A percentile compares a stretch with the other conserved stretches of the same genome.
Conservation (phyloP, 1,140 invertebrate species). For the Bombus polaris region DNA sequence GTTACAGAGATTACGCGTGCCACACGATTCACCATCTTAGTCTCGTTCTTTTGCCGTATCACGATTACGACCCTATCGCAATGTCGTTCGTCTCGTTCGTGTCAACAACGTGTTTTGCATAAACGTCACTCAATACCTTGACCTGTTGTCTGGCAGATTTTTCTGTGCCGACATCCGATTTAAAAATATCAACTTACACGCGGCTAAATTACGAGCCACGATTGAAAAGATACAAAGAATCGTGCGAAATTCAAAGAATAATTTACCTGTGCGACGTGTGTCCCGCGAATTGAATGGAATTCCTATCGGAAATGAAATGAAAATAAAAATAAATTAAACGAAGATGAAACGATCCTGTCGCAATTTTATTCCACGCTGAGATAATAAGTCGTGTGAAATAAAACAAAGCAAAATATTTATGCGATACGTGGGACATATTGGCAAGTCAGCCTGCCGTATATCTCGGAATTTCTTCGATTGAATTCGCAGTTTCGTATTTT, state of each 20-base stretch:
- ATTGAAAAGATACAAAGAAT: background rate
- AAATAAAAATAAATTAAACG: too few relatives aligned
- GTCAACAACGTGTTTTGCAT: background rate
- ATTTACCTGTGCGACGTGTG: too few relatives aligned
- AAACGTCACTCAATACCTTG: background rate
- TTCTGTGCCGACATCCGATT: background rate
- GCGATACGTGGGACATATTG: too few relatives aligned
- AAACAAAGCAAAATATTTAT: too few relatives aligned
- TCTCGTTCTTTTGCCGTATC: background rate
- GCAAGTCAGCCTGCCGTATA: too few relatives aligned
- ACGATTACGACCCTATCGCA: background rate
- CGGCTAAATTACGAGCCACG: background rate
- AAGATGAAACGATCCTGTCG: too few relatives aligned
- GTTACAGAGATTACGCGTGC: conserved; percentile 49
- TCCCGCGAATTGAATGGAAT: too few relatives aligned
- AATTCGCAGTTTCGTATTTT: too few relatives aligned
- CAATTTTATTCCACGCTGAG: too few relatives aligned
- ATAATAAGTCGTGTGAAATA: too few relatives aligned
- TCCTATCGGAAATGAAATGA: too few relatives aligned
- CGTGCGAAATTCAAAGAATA: too few relatives aligned
- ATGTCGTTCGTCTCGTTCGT: background rate
- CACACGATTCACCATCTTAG: conserved; percentile 18
- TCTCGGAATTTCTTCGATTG: fast-evolving
- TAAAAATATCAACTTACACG: background rate
- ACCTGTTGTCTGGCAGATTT: background rate